A percentile compares a stretch with the other conserved stretches of the same genome.
Conservation (phyloP, 1,140 invertebrate species). For the Schlechtendalia chinensis region DNA sequence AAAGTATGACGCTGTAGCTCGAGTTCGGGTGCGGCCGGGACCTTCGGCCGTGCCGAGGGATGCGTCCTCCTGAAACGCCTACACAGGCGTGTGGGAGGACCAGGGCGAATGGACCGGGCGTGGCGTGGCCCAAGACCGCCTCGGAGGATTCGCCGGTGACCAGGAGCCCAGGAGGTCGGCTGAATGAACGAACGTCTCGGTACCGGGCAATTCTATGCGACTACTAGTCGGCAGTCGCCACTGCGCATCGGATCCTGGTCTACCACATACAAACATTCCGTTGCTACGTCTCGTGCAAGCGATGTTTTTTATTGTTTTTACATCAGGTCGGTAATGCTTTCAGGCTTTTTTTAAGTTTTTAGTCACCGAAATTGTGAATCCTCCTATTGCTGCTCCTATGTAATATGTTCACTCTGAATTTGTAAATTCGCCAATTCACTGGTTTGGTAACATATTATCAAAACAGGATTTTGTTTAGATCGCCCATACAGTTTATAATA, state of each 20-base stretch:
- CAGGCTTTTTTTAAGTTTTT: too few species aligned
- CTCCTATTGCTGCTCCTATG: too few species aligned
- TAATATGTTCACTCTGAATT: too few species aligned
- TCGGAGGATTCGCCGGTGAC: conserved; percentile 41
- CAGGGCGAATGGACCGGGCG: conserved; percentile 49
- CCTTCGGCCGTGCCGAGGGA: conserved; percentile 42
- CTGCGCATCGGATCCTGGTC: conserved; percentile 17
- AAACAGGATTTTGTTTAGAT: too few species aligned
- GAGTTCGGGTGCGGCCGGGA: neutral
- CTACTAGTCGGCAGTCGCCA: too few species aligned
- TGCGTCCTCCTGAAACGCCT: conserved; percentile 43
- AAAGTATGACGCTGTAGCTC: neutral
- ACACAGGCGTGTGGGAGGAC: conserved; percentile 48
- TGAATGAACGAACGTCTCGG: too few species aligned
- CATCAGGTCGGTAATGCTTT: too few species aligned
- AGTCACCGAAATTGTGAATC: too few species aligned
- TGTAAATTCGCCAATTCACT: too few species aligned
- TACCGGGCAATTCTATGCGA: neutral
- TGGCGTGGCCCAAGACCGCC: conserved; percentile 49
- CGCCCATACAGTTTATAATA: too few species aligned
- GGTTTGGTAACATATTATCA: too few species aligned
- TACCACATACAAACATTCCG: conserved; percentile 46
- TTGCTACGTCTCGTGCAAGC: neutral
- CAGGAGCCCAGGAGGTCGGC: conserved; percentile 10
- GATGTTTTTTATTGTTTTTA: too few species aligned